Percentiles rank a stretch among this genome's conserved stretches.
Evolutionary conservation across 2,113 vertebrate genomes (phyloP).

Genomic region (Sorex araneus): DNA sequence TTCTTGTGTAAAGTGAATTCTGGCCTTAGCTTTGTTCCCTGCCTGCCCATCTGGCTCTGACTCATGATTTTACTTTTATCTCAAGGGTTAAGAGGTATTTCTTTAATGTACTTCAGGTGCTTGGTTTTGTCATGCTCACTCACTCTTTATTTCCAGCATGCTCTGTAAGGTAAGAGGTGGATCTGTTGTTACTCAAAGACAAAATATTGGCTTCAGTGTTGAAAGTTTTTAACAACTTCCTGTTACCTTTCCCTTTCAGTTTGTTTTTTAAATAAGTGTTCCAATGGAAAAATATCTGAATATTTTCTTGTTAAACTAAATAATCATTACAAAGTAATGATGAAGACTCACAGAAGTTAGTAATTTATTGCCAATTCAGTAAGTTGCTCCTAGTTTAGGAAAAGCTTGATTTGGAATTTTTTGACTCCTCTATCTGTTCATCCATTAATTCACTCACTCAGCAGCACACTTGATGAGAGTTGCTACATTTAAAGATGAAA

Average conservation of each 20-base stretch:
- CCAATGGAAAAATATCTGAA: constrained; percentile 21
- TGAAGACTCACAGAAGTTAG: neutral
- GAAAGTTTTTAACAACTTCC: constrained; percentile 16
- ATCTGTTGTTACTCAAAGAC: neutral
- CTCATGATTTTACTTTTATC: neutral
- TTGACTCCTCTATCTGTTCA: neutral
- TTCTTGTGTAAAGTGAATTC: neutral
- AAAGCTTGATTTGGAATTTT: neutral
- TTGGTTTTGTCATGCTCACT: neutral
- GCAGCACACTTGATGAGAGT: neutral
- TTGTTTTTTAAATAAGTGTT: constrained; percentile 55
- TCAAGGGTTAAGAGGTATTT: neutral
- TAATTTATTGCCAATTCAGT: neutral
- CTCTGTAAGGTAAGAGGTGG: neutral
- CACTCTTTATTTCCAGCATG: neutral
- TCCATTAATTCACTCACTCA: neutral
- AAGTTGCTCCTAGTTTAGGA: neutral
- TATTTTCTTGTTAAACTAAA: neutral
- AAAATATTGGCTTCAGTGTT: constrained; percentile 29
- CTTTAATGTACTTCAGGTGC: neutral
- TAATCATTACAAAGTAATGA: neutral
- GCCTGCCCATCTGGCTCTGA: neutral
- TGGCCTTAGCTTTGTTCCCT: neutral
- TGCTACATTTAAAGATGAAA: neutral
- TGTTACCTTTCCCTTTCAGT: neutral